Base-by-base conservation (phyloP, 2,113 vertebrate species). In the Neomonachus schauinslandi region DNA sequence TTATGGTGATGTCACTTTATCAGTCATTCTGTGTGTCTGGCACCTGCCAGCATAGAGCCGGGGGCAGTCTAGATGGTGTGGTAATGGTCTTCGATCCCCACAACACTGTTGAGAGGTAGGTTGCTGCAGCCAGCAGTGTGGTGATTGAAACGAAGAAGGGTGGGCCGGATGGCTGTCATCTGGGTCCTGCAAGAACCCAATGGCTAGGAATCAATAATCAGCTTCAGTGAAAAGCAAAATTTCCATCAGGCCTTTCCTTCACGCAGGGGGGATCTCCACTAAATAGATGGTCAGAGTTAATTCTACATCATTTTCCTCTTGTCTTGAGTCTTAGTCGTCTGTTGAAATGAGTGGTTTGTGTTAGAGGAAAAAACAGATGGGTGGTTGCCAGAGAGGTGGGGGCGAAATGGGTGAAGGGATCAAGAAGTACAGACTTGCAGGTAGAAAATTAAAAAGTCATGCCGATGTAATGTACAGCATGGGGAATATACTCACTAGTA, bases 41-140 rank as follows among this genome's bases (percentile, higher is more conserved):
- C 77, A 42, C 61, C 91, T 88, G 24, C 24, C 0, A 0, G 26
- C 42, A 1, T 36, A 12, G 69, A 13, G 33, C 57, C 36, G 71
- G 21, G 49, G 12, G 67, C 72, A 18, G 65, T 59, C 71, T 53
- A 8, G 22, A 46, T 46, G 16, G n/a, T 74, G 69, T 72, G 71
- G 33, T 24, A 9, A 36, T 53, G 39, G 61, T 77, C 28, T 67
- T 74, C 0, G 0, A 28, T 65, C 24, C 31, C 71, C 16, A 4
- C 55, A 7, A 14, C 24, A 14, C n/a, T 33, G 0, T 3, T 11
- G 61, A 26, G n/a, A 59, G 16, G 18, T 6, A 18, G 74, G 51
- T 3, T 1, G 0, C 49, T 49, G 63, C 15, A 61, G n/a, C 28
- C 5, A 11, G n/a, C 5, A 1, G 24, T 4, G 0, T 42, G 36